Conservation (phyloP, 2,888 invertebrate species). For the Caenorhabditis sp. region DNA sequence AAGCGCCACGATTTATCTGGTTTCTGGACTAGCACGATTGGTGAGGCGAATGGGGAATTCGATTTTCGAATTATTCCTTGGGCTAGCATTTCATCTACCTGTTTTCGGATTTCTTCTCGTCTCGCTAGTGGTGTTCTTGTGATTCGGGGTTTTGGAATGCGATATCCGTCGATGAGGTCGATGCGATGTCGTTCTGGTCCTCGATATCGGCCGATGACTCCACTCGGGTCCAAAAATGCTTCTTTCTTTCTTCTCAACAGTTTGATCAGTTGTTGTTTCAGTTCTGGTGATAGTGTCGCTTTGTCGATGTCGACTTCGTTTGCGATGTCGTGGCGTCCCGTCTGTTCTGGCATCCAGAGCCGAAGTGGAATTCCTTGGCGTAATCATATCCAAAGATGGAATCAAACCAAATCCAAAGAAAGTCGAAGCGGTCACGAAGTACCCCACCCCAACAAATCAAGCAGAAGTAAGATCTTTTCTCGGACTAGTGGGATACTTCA, state of each 20-base stretch:
- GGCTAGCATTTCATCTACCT: slow-evolving; percentile 11
- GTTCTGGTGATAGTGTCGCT: neutral
- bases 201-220: slow-evolving; percentile 17
- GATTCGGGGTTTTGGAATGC: neutral
- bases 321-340: too few species aligned
- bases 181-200: slow-evolving; percentile 26
- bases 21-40: slow-evolving; percentile 35
- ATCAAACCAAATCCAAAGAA: slow-evolving; percentile 39
- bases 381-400: slow-evolving; percentile 27
- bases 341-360: too few species aligned
- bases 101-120: slow-evolving; percentile 10
- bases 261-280: neutral
- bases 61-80: slow-evolving; percentile 20
- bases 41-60: slow-evolving; percentile 7
- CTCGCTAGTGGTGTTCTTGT: slow-evolving; percentile 18
- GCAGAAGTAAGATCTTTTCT: slow-evolving; percentile 27
- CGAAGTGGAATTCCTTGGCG: slow-evolving; percentile 38
- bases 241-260: slow-evolving; percentile 4
- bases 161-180: neutral
- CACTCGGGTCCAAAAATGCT: slow-evolving; percentile 23
- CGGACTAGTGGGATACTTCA: slow-evolving; percentile 21
- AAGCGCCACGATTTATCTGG: slow-evolving; percentile 18
- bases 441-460: slow-evolving; percentile 17
- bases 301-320: neutral
- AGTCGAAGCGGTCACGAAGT: slow-evolving; percentile 17